These are phyloP conservation scores for Rhinichthys osculus DNA, from an alignment of 2,797 vertebrate genomes.

Conservation along the genomic window DNA sequence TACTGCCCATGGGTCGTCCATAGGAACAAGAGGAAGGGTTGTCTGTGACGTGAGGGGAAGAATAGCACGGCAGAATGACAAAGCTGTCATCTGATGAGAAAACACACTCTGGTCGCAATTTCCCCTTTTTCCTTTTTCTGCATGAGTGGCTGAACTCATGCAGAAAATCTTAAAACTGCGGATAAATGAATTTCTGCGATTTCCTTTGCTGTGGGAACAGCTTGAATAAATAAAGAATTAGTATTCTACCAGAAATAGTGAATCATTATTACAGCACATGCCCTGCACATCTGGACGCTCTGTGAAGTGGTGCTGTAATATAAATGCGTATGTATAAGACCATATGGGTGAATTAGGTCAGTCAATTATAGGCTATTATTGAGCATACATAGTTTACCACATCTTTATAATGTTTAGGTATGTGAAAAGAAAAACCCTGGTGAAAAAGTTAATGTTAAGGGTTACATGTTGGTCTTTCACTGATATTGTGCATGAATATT, in stretches of 20 bases:
- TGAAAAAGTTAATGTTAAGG: slow-evolving; percentile 1
- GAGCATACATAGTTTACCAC: slow-evolving; percentile 30
- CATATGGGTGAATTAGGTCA: slow-evolving; percentile 44
- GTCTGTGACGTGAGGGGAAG: slow-evolving; percentile 35
- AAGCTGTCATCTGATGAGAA: slow-evolving; percentile 58
- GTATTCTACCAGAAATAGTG: slow-evolving; percentile 62
- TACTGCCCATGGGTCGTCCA: slow-evolving; percentile 47
- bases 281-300: slow-evolving; percentile 54
- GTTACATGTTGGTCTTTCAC: not conserved
- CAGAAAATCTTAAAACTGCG: slow-evolving; percentile 44
- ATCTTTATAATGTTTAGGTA: slow-evolving; percentile 9
- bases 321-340: slow-evolving; percentile 49
- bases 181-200: slow-evolving; percentile 50
- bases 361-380: slow-evolving; percentile 46
- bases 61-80: slow-evolving; percentile 46
- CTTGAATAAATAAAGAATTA: slow-evolving; percentile 65
- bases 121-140: slow-evolving; percentile 56
- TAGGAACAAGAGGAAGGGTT: slow-evolving; percentile 59
- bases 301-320: slow-evolving; percentile 57
- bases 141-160: slow-evolving; percentile 18
- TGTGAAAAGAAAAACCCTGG: not conserved
- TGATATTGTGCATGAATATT: not conserved
- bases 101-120: slow-evolving; percentile 57
- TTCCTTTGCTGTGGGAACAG: slow-evolving; percentile 68
- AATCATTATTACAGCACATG: slow-evolving; percentile 71